A percentile compares a stretch with the other conserved stretches of the same genome.
phyloP scores from a whole-genome alignment of 2,797 vertebrate genomes.

The Staurois parvus region DNA sequence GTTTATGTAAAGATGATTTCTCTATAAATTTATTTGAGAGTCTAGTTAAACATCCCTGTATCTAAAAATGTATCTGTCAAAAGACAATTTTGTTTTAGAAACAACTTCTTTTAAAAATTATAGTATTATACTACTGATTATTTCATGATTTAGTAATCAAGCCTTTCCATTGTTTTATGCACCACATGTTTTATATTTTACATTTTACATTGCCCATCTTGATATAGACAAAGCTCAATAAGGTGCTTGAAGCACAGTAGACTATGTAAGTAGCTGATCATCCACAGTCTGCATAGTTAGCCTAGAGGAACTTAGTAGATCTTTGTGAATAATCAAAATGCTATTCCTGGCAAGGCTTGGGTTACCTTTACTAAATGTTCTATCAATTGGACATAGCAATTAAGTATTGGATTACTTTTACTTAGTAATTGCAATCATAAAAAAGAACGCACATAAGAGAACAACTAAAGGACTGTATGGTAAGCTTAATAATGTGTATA shows the following conservation, averaged over 20 bases:
- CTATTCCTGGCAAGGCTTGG: constrained; percentile 37
- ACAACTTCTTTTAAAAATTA: not conserved
- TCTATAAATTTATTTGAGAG: not conserved
- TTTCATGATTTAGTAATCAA: constrained; percentile 17
- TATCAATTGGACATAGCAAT: constrained; percentile 52
- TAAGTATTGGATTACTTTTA: constrained; percentile 36
- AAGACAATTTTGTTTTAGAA: not conserved
- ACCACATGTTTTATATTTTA: constrained; percentile 37
- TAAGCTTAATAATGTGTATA: not conserved
- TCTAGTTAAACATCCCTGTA: not conserved
- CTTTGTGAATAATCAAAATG: constrained; percentile 42
- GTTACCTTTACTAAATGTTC: constrained; percentile 41
- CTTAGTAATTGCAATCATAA: constrained; percentile 37
- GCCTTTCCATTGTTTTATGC: constrained; percentile 14
- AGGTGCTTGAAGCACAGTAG: constrained; percentile 24
- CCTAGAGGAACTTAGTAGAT: constrained; percentile 47
- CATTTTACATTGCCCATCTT: constrained; percentile 37
- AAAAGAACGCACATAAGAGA: constrained; percentile 13
- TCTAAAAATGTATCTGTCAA: not conserved
- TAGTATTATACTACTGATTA: not conserved
- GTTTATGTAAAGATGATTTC: too few relatives aligned
- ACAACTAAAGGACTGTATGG: not conserved
- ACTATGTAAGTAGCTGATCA: constrained; percentile 38
- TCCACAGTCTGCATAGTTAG: constrained; percentile 38
- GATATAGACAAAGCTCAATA: constrained; percentile 31